A percentile compares a stretch with the other conserved stretches of the same genome.
phyloP scores from a whole-genome alignment of 2,113 vertebrate species.

The Pholis gunnellus region DNA sequence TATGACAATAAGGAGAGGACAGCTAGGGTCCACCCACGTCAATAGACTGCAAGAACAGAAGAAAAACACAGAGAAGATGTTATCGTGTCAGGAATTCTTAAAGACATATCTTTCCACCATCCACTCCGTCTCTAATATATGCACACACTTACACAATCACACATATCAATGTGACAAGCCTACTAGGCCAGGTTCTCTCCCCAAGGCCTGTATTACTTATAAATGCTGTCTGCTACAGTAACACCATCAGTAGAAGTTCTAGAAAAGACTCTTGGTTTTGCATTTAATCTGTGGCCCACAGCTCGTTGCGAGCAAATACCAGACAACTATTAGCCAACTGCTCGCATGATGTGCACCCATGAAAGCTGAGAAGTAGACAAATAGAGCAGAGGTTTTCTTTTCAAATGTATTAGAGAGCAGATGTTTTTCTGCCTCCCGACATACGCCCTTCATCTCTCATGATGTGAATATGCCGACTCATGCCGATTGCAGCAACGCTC shows the following conservation, averaged over 20 bases:
- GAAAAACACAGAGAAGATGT: conserved; percentile 32
- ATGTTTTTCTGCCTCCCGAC: conserved; percentile 23
- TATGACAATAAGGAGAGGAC: conserved; percentile 55
- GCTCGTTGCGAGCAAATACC: conserved; percentile 55
- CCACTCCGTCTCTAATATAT: conserved; percentile 20
- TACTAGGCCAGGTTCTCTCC: conserved; percentile 39
- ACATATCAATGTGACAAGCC: conserved; percentile 1
- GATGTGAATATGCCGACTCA: not conserved
- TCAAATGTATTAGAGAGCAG: conserved; percentile 30
- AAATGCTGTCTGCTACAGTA: conserved; percentile 48
- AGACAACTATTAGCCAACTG: conserved; percentile 49
- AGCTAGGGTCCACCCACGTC: conserved; percentile 20
- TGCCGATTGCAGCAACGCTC: not conserved
- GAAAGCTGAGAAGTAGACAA: conserved; percentile 27
- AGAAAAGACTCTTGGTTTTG: conserved; percentile 44
- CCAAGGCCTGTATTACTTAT: conserved; percentile 56
- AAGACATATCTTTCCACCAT: conserved; percentile 17
- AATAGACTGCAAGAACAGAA: conserved; percentile 40
- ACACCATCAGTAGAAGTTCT: conserved; percentile 53
- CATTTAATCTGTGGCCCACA: conserved; percentile 50
- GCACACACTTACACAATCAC: not conserved
- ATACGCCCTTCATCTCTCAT: conserved; percentile 39
- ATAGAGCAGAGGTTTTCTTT: conserved; percentile 30
- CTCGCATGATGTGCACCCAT: conserved; percentile 17
- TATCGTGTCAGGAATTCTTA: conserved; percentile 13